Conservation (phyloP, 2,113 vertebrate genomes). For the Protobothrops flavoviridis region DNA sequence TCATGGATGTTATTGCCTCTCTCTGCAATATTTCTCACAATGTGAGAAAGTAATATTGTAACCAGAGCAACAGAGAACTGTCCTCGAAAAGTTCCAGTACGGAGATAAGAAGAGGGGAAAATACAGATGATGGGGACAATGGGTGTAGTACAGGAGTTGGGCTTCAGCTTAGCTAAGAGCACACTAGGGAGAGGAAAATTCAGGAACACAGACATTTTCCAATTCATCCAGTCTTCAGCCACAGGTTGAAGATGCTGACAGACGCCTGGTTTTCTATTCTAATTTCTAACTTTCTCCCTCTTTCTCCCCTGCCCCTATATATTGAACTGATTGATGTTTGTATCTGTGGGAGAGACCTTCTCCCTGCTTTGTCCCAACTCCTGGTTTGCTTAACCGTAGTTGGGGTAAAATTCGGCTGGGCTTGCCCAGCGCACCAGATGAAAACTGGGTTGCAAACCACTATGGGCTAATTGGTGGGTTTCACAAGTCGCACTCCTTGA, state of each 20-base stretch:
- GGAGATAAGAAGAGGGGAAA: too few relatives aligned
- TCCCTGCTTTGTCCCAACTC: neutral
- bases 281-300: neutral
- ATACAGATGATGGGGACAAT: neutral
- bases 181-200: neutral
- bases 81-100: neutral
- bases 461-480: neutral
- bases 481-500: neutral
- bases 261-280: neutral
- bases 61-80: constrained; percentile 23
- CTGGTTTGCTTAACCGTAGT: neutral
- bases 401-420: neutral
- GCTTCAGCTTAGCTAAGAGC: too few relatives aligned
- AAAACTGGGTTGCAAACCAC: neutral
- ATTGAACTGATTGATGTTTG: neutral
- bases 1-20: neutral
- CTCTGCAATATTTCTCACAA: neutral
- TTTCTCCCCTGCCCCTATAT: neutral
- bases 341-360: neutral
- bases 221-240: neutral
- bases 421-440: neutral
- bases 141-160: neutral
- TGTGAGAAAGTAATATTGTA: neutral
- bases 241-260: neutral
- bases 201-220: neutral